These are phyloP conservation scores for Scaeva pyrastri DNA, from an alignment of 2,888 invertebrate species.

Conservation along the genomic window DNA sequence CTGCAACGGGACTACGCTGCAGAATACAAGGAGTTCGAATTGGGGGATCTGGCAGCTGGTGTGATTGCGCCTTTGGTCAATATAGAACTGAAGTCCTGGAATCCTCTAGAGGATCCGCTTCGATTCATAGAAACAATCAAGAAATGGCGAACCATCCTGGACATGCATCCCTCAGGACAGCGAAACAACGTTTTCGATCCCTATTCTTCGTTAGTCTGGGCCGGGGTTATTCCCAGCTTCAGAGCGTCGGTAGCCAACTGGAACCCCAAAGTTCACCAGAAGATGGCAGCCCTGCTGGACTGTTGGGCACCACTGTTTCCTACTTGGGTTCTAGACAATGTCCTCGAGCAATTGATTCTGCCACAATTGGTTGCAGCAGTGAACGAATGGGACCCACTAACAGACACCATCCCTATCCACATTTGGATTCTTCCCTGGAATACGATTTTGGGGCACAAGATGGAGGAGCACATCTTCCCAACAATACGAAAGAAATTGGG, in stretches of 20 bases:
- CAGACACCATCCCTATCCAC: constrained; percentile 97
- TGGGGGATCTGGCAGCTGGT: constrained; percentile 93
- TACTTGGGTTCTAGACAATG: constrained; percentile 91
- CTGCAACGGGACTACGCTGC: constrained; percentile 87
- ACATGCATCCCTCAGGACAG: constrained; percentile 78
- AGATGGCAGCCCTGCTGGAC: constrained; percentile 91
- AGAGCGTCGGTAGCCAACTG: constrained; percentile 88
- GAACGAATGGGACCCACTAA: constrained; percentile 96
- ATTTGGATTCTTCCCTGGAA: constrained; percentile 99
- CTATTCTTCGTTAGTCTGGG: constrained; percentile 94
- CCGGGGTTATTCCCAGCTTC: constrained; percentile 93
- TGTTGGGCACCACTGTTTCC: constrained; percentile 93
- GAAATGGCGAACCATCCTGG: constrained; percentile 89
- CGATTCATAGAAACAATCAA: constrained; percentile 87
- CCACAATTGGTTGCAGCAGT: constrained; percentile 91
- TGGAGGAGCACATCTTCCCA: constrained; percentile 89
- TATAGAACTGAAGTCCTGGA: constrained; percentile 90
- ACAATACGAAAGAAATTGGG: constrained; percentile 96
- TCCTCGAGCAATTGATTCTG: constrained; percentile 92
- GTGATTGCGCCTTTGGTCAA: constrained; percentile 93
- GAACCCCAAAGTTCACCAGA: constrained; percentile 92
- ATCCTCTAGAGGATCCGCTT: constrained; percentile 89
- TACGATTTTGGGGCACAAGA: constrained; percentile 88
- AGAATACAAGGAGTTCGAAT: constrained; percentile 93
- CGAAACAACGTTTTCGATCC: constrained; percentile 85